Base-by-base conservation (phyloP, 2,113 vertebrate species). In the Urocynchramus pylzowi region DNA sequence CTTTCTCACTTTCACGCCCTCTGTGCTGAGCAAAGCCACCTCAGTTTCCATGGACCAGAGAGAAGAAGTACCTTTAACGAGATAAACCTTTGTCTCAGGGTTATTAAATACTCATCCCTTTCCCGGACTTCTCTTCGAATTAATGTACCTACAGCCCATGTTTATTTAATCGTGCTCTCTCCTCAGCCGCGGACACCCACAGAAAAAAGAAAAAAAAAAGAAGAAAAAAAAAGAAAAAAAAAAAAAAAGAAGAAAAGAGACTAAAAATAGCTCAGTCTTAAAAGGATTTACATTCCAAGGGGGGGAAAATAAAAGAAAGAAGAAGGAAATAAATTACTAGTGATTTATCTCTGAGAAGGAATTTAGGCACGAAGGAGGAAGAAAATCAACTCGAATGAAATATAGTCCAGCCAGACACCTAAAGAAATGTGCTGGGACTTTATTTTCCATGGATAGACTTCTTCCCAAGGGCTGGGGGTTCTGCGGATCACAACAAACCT, bases 61-160 rank as follows among this genome's bases (percentile, higher is more conserved):
- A 95, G 99, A 99, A 98, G 99, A 99, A 97, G 99, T 99, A 77
- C 99, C 99, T 91, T 98, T 99, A 95, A 99, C 99, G 86, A 99
- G 99, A 99, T 99, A 99, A 98, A 98, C 94, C 65, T 86, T 42
- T 81, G 63, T 54, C 86, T 93, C 93, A 93, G 96, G 97, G 95
- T 89, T 87, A 80, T 74, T 57, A 71, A 95, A 84, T 84, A 85
- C 68, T 96, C 30, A 15, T 50, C 87, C 47, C 47, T 86, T 84
- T 74, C 68, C 37, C 15, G 74, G 69, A 77, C 69, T 90, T 73
- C 65, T 52, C 74, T 60, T 84, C 81, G 12, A 82, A 50, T 74
- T 84, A 53, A 60, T 64, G 93, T 88, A 88, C 94, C 83, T 70
- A 82, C 85, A 65, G 19, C 60, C 71, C 18, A 63, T 41, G 94